Conservation (phyloP, 2,888 invertebrate species). For the Choreutis nemorana region DNA sequence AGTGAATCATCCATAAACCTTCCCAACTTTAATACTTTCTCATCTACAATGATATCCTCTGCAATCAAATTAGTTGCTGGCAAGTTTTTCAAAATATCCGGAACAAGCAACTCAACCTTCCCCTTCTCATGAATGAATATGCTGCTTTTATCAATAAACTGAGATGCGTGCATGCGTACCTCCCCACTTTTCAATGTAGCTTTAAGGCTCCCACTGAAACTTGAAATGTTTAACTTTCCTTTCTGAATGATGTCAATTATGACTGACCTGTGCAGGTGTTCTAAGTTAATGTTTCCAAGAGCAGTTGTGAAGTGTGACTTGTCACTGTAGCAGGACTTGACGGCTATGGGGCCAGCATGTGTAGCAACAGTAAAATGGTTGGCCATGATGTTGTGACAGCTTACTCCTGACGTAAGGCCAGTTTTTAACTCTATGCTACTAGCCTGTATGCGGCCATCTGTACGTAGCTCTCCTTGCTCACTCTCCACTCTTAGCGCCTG, state of each 20-base stretch:
- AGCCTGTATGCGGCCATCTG: slow-evolving; percentile 46
- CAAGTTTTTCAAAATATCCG: slow-evolving; percentile 45
- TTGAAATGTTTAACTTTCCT: slow-evolving; percentile 50
- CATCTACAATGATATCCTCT: slow-evolving; percentile 52
- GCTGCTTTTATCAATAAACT: slow-evolving; percentile 50
- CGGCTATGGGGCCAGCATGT: slow-evolving; percentile 45
- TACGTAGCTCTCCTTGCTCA: slow-evolving; percentile 34
- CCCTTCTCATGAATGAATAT: slow-evolving; percentile 62
- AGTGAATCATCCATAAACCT: slow-evolving; percentile 57
- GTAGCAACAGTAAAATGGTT: slow-evolving; percentile 39
- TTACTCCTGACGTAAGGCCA: slow-evolving; percentile 37
- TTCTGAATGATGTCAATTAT: slow-evolving; percentile 54
- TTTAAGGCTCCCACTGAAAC: slow-evolving; percentile 49
- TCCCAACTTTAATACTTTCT: slow-evolving; percentile 49
- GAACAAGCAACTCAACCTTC: slow-evolving; percentile 49
- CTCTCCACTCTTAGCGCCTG: slow-evolving; percentile 48
- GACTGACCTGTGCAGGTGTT: slow-evolving; percentile 45
- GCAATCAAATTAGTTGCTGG: slow-evolving; percentile 58
- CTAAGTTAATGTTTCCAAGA: slow-evolving; percentile 47
- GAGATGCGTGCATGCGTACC: slow-evolving; percentile 50
- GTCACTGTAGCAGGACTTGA: slow-evolving; percentile 56
- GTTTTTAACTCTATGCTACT: slow-evolving; percentile 48
- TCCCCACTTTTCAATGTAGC: slow-evolving; percentile 58
- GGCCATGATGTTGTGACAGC: slow-evolving; percentile 53
- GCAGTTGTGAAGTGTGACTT: slow-evolving; percentile 55